Conservation (phyloP, 2,113 vertebrate species). For the Hippocampus barbouri region DNA sequence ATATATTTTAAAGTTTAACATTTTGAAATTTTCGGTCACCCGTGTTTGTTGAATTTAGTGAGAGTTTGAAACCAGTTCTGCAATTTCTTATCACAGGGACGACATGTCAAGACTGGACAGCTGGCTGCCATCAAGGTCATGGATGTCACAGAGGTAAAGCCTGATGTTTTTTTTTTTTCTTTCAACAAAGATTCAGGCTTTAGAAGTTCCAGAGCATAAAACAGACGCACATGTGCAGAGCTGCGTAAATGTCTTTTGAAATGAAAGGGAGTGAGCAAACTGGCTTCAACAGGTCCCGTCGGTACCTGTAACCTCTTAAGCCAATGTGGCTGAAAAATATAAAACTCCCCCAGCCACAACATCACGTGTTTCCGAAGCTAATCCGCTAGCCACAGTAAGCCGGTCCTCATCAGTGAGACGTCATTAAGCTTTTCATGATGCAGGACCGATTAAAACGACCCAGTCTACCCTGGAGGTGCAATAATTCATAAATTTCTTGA, state of each 20-base stretch:
- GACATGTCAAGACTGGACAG: conserved; percentile 76
- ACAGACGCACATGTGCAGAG: too few relatives aligned
- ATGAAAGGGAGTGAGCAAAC: not conserved
- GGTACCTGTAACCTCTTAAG: not conserved
- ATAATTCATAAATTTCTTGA: too few relatives aligned
- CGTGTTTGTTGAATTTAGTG: not conserved
- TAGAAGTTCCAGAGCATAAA: not conserved
- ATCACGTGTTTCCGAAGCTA: too few relatives aligned
- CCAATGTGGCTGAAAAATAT: too few relatives aligned
- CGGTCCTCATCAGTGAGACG: too few relatives aligned
- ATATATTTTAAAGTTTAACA: not conserved
- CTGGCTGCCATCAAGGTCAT: conserved; percentile 78
- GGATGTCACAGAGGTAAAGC: conserved; percentile 73
- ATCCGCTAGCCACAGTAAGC: too few relatives aligned
- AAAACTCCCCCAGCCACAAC: too few relatives aligned
- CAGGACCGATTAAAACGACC: too few relatives aligned
- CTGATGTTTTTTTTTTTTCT: conserved; percentile 38
- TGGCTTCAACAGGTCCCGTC: not conserved
- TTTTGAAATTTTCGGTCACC: not conserved
- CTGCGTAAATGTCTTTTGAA: not conserved
- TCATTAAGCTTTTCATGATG: too few relatives aligned
- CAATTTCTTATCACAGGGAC: conserved; percentile 55
- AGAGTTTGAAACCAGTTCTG: conserved; percentile 11
- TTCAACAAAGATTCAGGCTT: not conserved
- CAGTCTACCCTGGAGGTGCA: too few relatives aligned